phyloP scores from a whole-genome alignment of 2,113 vertebrate species.

The Orthonyx spaldingii region DNA sequence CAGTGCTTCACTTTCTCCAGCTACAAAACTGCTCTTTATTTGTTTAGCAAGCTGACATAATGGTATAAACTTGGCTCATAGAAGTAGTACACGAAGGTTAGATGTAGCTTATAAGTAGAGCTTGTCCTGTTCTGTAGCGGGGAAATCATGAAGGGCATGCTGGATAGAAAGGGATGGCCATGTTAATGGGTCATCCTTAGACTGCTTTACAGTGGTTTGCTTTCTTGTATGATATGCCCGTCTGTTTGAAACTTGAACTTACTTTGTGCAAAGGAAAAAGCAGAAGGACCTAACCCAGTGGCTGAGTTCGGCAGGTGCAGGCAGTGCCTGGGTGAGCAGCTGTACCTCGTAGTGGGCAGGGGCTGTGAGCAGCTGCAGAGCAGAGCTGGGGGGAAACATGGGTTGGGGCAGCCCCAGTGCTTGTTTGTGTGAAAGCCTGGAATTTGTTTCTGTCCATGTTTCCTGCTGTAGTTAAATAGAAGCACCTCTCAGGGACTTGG shows the following conservation, averaged over 20 bases:
- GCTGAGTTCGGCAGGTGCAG: fast-evolving
- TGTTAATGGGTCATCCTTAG: background rate
- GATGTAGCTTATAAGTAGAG: background rate
- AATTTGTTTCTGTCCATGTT: background rate
- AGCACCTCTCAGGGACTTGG: background rate
- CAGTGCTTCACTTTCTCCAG: background rate
- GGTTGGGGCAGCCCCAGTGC: background rate
- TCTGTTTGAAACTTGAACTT: background rate
- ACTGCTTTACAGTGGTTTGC: background rate
- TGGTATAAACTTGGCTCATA: background rate
- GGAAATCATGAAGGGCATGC: background rate
- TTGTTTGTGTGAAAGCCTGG: background rate
- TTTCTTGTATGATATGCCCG: background rate
- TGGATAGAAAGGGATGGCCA: background rate
- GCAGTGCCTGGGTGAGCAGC: fast-evolving
- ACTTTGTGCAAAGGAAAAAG: background rate
- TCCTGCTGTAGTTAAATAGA: background rate
- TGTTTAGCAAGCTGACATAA: background rate
- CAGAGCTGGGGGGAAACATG: fast-evolving
- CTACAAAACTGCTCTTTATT: background rate
- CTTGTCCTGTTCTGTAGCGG: background rate
- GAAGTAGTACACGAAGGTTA: background rate
- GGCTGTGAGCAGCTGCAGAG: background rate
- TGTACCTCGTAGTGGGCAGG: fast-evolving
- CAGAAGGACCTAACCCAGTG: background rate